Evolutionary conservation across 1,140 invertebrate species (phyloP).

Genomic region (Drosophila nigrodunni): DNA sequence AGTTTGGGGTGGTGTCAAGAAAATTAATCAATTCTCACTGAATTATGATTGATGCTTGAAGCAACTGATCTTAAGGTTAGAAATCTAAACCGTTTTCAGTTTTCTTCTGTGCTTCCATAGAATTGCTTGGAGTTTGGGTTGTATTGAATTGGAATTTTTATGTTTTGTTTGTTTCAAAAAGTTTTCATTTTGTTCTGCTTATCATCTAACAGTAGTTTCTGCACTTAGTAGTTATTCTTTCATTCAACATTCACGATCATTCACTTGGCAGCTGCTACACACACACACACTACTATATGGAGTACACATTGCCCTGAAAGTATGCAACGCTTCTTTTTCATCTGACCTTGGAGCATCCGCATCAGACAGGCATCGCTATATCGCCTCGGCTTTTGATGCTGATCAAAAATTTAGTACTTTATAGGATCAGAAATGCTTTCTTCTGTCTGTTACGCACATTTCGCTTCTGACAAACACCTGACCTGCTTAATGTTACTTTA

Average conservation of each 20-base stretch:
- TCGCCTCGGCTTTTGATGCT: no score
- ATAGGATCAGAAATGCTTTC: background rate
- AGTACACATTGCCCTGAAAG: slow-evolving; percentile 4
- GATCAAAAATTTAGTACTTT: no score
- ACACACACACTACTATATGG: background rate
- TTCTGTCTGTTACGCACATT: background rate
- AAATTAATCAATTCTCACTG: slow-evolving; percentile 66
- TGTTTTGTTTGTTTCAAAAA: slow-evolving; percentile 12
- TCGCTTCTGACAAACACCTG: no score
- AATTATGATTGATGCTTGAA: slow-evolving; percentile 55
- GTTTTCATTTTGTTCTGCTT: slow-evolving; percentile 19
- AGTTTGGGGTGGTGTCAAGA: slow-evolving; percentile 80
- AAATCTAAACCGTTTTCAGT: background rate
- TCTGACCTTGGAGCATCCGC: background rate
- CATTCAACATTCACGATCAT: slow-evolving; percentile 11
- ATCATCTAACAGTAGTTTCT: slow-evolving; percentile 20
- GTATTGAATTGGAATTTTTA: background rate
- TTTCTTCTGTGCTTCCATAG: background rate
- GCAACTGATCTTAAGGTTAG: slow-evolving; percentile 48
- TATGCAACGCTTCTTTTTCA: slow-evolving; percentile 29
- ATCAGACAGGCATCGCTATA: no score
- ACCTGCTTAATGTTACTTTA: background rate
- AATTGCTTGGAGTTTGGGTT: slow-evolving; percentile 12
- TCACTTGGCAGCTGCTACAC: slow-evolving; percentile 12
- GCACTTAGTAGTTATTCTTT: slow-evolving; percentile 16